Base-by-base conservation (phyloP, 2,113 vertebrate species). In the Odocoileus virginianus region DNA sequence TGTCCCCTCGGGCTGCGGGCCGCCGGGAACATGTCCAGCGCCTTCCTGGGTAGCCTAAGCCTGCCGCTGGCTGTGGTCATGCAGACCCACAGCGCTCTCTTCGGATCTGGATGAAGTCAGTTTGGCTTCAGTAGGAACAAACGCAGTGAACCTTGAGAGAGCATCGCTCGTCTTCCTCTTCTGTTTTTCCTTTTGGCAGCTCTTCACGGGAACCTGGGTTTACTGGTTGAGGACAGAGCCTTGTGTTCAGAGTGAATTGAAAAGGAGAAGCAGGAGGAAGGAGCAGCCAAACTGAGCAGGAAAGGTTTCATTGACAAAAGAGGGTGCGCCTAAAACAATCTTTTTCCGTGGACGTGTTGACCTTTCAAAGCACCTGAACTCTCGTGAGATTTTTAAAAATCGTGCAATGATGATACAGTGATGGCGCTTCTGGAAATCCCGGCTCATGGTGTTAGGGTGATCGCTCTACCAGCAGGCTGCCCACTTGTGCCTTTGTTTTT, bases 131-230 rank as follows among this genome's bases (percentile, higher is more conserved):
- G 90, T 6, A 30, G 52, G 60, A 81, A 50, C 83, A 76, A 76
- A 95, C 14, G 78, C 50, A 55, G 89, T 76, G 95, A 95, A 21
- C 87, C 30, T 10, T 78, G 88, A 91, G 91, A 89, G 87, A 33
- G n/a, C 28, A 11, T 33, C 36, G 9, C 61, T 87, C 96, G 87
- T 84, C 89, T 87, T 97, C 96, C 96, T 93, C 78, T 76, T 96
- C 57, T 17, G 36, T 33, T 25, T 78, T 71, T 89, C 89, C 89
- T 47, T 27, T 94, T 97, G 96, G 97, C 97, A 94, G 57, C 7
- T 64, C 33, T 93, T 87, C 97, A 36, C 47, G 67, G 86, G 95
- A 92, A 96, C 28, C 76, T 64, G 92, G 40, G 71, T 87, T 67
- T 95, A 23, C 28, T 78, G 95, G 94, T 36, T 47, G 47, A 96